phyloP scores from a whole-genome alignment of 2,113 vertebrate species.

The Setophaga petechia region DNA sequence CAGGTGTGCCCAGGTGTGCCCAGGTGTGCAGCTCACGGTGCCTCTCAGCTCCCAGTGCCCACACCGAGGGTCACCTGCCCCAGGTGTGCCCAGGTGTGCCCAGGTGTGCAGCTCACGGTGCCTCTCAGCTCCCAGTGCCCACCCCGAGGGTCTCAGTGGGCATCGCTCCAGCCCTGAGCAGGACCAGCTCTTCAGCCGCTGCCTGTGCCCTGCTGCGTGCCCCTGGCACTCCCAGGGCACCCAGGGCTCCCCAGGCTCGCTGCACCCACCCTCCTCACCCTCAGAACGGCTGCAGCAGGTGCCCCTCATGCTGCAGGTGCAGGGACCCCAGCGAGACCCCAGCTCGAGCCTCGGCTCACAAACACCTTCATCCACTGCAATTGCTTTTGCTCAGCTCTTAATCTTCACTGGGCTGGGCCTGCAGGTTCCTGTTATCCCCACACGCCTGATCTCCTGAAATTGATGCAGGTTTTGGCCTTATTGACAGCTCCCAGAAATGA shows the following conservation, averaged over 20 bases:
- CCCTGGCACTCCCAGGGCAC: accelerated
- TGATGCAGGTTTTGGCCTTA: background rate
- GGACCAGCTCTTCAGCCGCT: background rate
- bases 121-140: too few species aligned
- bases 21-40: too few species aligned
- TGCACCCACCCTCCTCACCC: accelerated
- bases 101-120: too few species aligned
- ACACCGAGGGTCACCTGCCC: too few species aligned
- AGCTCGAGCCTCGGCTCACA: background rate
- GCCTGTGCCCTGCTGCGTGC: background rate
- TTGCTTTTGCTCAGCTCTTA: background rate
- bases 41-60: too few species aligned
- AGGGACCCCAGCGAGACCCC: too few species aligned
- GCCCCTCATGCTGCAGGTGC: background rate
- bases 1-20: too few species aligned
- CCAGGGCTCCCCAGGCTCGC: accelerated
- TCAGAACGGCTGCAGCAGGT: accelerated
- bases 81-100: too few species aligned
- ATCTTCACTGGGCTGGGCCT: background rate
- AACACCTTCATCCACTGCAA: accelerated
- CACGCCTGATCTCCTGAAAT: background rate
- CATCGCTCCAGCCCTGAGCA: accelerated
- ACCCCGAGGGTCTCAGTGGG: background rate
- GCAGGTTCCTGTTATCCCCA: background rate
- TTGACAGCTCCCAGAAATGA: background rate